Conservation (phyloP, 2,888 invertebrate species). For the Tenthredo distinguenda region DNA sequence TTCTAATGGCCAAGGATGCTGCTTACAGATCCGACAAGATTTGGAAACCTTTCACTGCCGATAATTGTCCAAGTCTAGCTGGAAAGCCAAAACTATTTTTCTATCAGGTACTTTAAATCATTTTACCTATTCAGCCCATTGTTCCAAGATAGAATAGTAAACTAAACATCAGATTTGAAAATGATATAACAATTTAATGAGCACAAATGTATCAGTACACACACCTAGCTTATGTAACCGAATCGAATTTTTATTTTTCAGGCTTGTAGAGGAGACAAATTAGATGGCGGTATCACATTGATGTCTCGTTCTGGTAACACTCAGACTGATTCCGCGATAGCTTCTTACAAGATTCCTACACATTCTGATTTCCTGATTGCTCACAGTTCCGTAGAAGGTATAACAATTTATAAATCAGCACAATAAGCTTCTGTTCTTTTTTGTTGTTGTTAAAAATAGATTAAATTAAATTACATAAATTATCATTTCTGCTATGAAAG, state of each 20-base stretch:
- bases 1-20: constrained; percentile 79
- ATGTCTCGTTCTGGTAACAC: constrained; percentile 64
- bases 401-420: constrained; percentile 10
- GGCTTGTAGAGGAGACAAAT: constrained; percentile 79
- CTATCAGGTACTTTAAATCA: constrained; percentile 79
- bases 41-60: constrained; percentile 80
- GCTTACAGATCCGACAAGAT: constrained; percentile 79
- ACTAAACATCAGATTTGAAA: neutral
- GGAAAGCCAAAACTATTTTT: constrained; percentile 84
- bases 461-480: neutral
- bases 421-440: neutral
- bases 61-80: constrained; percentile 79
- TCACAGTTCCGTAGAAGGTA: constrained; percentile 81
- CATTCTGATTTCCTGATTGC: constrained; percentile 82
- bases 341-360: constrained; percentile 79
- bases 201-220: neutral
- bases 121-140: neutral
- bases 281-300: constrained; percentile 77
- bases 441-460: neutral
- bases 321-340: constrained; percentile 71
- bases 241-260: constrained; percentile 60
- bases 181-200: neutral
- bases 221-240: neutral
- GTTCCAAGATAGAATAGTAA: neutral
- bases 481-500: neutral